phyloP scores from a whole-genome alignment of 2,113 vertebrate species.

The Prochilodus magdalenae region DNA sequence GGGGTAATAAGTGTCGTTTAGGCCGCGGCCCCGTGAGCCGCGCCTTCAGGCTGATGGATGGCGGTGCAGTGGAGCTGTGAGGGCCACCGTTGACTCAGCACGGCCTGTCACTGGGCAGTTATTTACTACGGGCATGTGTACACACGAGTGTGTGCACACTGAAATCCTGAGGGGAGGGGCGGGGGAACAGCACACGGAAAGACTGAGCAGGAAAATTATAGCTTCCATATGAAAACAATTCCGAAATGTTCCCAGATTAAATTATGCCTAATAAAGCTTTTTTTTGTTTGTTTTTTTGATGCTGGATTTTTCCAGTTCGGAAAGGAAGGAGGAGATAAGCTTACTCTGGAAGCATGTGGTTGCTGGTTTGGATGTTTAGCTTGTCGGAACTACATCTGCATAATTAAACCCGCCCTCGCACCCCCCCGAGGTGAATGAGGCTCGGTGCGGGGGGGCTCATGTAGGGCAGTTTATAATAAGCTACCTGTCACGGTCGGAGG shows the following conservation, averaged over 20 bases:
- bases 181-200: neutral
- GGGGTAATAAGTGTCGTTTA: neutral
- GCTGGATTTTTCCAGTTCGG: neutral
- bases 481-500: too few species aligned
- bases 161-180: neutral
- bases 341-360: neutral
- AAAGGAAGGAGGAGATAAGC: neutral
- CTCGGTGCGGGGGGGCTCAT: too few species aligned
- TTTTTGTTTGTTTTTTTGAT: conserved; percentile 14
- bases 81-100: conserved; percentile 20
- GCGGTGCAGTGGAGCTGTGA: neutral
- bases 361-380: neutral
- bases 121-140: conserved; percentile 25
- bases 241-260: neutral
- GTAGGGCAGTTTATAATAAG: too few species aligned
- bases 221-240: conserved; percentile 24
- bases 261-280: conserved; percentile 1
- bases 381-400: too few species aligned
- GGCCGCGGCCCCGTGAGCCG: neutral
- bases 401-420: too few species aligned
- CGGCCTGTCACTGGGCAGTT: conserved; percentile 16
- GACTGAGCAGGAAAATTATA: conserved; percentile 26
- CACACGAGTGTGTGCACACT: neutral
- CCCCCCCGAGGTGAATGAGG: too few species aligned
- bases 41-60: conserved; percentile 26